Conservation (phyloP, 2,113 vertebrate species). For the Bufo bufo region DNA sequence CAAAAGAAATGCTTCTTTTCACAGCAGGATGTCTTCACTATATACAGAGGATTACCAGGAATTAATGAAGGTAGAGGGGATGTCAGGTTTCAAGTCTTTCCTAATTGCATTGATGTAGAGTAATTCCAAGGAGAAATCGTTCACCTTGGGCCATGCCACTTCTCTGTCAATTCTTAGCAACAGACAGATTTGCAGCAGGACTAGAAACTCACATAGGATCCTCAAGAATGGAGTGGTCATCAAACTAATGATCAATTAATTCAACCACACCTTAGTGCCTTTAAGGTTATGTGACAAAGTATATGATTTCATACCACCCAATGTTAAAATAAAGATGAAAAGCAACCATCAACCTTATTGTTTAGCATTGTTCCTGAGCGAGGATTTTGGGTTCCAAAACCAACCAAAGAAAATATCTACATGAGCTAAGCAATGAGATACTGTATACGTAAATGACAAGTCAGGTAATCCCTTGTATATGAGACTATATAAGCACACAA, state of each 20-base stretch:
- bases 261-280: not conserved
- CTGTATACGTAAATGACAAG: not conserved
- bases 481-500: not conserved
- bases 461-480: not conserved
- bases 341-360: not conserved
- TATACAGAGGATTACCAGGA: conserved; percentile 30
- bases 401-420: not conserved
- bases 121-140: conserved; percentile 3
- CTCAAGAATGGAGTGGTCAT: not conserved
- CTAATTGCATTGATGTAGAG: conserved; percentile 36
- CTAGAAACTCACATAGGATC: not conserved
- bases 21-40: conserved; percentile 12
- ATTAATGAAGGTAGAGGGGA: conserved; percentile 34
- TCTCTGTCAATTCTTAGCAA: not conserved
- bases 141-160: not conserved
- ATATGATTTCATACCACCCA: not conserved
- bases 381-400: not conserved
- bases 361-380: not conserved
- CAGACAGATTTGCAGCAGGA: not conserved
- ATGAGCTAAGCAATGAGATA: too few relatives aligned
- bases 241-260: not conserved
- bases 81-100: not conserved
- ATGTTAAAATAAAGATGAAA: not conserved
- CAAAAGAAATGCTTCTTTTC: conserved; percentile 37
- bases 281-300: not conserved